Percentiles rank a stretch among this genome's conserved stretches.
Evolutionary conservation across 2,888 invertebrate species (phyloP).

Genomic region (Drosophila infuscata): DNA sequence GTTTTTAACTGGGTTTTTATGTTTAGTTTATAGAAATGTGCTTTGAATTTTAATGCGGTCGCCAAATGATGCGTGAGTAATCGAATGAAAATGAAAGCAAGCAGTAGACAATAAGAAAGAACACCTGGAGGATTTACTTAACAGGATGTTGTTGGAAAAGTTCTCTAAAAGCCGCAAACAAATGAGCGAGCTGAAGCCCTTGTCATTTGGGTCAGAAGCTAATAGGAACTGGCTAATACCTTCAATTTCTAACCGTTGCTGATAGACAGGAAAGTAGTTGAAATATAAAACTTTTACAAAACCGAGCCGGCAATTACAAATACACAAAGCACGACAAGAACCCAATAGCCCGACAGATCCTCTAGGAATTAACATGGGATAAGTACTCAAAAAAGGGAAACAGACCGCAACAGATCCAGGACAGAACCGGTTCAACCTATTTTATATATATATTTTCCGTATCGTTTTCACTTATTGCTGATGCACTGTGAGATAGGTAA

Average conservation of each 20-base stretch:
- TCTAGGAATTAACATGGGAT: not conserved
- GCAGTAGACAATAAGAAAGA: slow-evolving; percentile 16
- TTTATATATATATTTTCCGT: slow-evolving; percentile 8
- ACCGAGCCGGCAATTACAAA: not conserved
- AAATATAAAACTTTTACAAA: not conserved
- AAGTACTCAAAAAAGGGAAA: not conserved
- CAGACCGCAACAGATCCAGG: not conserved
- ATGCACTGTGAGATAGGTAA: slow-evolving; percentile 1
- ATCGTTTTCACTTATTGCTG: slow-evolving; percentile 45
- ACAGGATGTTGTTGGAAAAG: slow-evolving; percentile 36
- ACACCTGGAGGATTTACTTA: slow-evolving; percentile 9
- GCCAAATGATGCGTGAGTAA: slow-evolving; percentile 55
- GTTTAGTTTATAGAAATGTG: slow-evolving; percentile 59
- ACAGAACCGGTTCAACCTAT: slow-evolving; percentile 25
- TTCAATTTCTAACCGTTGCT: not conserved
- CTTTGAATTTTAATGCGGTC: slow-evolving; percentile 70
- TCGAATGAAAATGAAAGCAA: slow-evolving; percentile 46
- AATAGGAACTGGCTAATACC: slow-evolving; percentile 9
- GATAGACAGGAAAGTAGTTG: not conserved
- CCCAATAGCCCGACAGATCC: not conserved
- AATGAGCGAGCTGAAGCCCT: slow-evolving; percentile 2
- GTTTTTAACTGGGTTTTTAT: slow-evolving; percentile 26
- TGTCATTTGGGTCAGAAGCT: slow-evolving; percentile 13
- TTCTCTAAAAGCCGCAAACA: not conserved
- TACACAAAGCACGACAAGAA: not conserved